phyloP scores from a whole-genome alignment of 2,797 vertebrate genomes.

The Tokudaia muenninki region DNA sequence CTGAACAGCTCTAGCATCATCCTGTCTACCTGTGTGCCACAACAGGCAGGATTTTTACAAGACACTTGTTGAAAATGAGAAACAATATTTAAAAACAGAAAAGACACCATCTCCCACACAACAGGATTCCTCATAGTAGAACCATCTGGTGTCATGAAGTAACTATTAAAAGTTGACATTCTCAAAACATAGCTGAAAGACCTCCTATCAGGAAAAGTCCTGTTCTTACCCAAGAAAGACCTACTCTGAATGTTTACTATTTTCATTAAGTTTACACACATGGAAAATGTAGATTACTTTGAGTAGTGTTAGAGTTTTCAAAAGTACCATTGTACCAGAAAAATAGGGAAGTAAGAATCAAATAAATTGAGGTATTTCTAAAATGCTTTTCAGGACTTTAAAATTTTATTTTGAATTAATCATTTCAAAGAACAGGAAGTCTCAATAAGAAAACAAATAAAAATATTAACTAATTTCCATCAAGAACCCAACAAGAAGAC shows the following conservation, averaged over 20 bases:
- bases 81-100: neutral
- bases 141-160: neutral
- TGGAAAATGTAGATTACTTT: neutral
- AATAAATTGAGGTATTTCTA: neutral
- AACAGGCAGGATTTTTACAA: neutral
- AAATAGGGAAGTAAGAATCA: neutral
- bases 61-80: neutral
- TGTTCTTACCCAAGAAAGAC: neutral
- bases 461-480: neutral
- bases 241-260: neutral
- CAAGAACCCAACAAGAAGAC: neutral
- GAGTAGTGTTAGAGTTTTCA: neutral
- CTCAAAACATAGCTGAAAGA: neutral
- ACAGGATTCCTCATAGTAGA: neutral
- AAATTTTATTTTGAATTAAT: neutral
- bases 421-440: neutral
- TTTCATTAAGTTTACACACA: neutral
- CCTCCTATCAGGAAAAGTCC: neutral
- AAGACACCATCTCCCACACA: neutral
- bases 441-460: neutral
- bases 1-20: neutral
- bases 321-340: neutral
- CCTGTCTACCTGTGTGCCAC: neutral
- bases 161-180: neutral
- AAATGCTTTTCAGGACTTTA: neutral